Percentiles rank a stretch among this genome's conserved stretches.
These are phyloP conservation scores for Eurystomus glaucurus DNA, from an alignment of 2,797 vertebrate species.

Conservation along the genomic window DNA sequence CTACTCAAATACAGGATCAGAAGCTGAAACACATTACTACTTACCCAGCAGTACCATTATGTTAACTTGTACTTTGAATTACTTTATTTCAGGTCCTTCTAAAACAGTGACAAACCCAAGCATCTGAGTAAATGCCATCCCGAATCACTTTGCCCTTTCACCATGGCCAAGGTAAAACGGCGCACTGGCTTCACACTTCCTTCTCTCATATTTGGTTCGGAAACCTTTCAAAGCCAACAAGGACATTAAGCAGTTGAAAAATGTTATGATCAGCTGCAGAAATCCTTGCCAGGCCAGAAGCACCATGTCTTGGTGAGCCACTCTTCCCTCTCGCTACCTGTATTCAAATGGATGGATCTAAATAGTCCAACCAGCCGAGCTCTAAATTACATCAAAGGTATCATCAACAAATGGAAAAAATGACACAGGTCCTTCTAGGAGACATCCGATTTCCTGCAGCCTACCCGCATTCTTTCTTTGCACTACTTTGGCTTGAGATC, in stretches of 20 bases:
- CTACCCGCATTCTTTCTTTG: neutral
- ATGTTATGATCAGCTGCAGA: neutral
- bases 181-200: neutral
- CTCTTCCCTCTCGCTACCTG: neutral
- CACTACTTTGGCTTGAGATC: neutral
- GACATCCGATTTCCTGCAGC: neutral
- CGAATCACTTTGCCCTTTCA: neutral
- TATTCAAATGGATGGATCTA: neutral
- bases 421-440: neutral
- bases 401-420: constrained; percentile 3
- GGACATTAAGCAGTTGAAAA: constrained; percentile 4
- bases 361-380: neutral
- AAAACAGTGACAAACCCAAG: neutral
- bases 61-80: neutral
- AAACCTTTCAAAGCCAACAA: neutral
- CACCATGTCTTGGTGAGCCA: neutral
- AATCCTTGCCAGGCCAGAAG: neutral
- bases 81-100: neutral
- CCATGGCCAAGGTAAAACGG: neutral
- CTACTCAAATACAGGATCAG: neutral
- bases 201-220: neutral
- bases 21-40: neutral
- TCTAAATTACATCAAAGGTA: constrained; percentile 20
- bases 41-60: neutral
- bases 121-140: neutral